Evolutionary conservation across 1,140 invertebrate species (phyloP).

Genomic region (Tigriopus japonicus): DNA sequence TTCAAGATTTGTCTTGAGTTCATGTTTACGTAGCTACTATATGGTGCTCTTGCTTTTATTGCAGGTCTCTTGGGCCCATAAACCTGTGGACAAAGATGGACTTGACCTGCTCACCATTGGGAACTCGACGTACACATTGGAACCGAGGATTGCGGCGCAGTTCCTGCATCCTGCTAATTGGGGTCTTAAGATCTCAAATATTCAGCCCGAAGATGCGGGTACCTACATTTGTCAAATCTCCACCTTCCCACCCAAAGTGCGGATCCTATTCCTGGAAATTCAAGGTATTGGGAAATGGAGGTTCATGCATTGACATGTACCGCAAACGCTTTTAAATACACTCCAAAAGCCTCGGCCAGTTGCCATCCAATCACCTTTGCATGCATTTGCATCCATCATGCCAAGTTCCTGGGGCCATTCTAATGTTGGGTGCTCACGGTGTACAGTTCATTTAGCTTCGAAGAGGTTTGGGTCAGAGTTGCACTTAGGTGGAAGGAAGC

Average conservation of each 20-base stretch:
- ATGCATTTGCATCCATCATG: too few species aligned
- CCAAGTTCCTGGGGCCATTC: too few species aligned
- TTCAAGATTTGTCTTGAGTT: not conserved
- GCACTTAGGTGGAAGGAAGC: too few species aligned
- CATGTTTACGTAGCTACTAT: not conserved
- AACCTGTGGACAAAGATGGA: not conserved
- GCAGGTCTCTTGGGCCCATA: constrained; percentile 1
- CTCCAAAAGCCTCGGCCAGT: too few species aligned
- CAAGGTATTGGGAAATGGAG: not conserved
- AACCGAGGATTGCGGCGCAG: not conserved
- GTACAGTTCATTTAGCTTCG: too few species aligned
- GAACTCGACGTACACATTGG: constrained; percentile 4
- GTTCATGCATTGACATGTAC: too few species aligned
- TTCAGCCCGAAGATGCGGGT: not conserved
- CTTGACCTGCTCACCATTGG: constrained; percentile 7
- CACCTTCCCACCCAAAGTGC: not conserved
- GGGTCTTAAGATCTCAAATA: not conserved
- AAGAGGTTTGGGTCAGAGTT: too few species aligned
- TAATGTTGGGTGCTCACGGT: too few species aligned
- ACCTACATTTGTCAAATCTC: not conserved
- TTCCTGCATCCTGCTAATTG: not conserved
- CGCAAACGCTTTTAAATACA: too few species aligned
- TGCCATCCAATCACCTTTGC: too few species aligned
- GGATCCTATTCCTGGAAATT: not conserved
- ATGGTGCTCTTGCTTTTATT: not conserved